Conservation (phyloP, 2,888 invertebrate genomes). For the Alcis repandata region DNA sequence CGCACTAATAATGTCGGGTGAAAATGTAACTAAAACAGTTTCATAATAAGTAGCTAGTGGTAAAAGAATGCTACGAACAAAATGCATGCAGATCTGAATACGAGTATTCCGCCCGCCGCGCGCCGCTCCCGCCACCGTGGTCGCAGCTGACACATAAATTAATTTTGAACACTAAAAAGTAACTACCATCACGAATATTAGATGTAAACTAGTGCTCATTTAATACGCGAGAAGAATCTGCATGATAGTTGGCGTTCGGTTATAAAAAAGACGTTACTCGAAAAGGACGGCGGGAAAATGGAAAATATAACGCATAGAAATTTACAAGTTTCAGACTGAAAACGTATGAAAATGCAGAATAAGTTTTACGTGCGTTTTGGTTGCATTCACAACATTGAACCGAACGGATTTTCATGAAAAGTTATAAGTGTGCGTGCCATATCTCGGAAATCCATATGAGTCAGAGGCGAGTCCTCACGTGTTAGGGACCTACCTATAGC, state of each 20-base stretch:
- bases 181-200: constrained; percentile 20
- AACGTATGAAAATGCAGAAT: background rate
- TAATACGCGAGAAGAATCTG: background rate
- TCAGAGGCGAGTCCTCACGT: constrained; percentile 71
- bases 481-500: constrained; percentile 74
- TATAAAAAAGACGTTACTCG: background rate
- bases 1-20: no score
- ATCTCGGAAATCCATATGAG: constrained; percentile 67
- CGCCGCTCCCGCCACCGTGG: constrained; percentile 36
- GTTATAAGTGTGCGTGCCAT: constrained; percentile 47
- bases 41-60: background rate
- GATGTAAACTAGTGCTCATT: constrained; percentile 6
- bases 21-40: background rate
- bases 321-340: background rate
- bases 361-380: constrained; percentile 6
- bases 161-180: constrained; percentile 35
- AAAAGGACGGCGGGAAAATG: constrained; percentile 21
- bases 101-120: constrained; percentile 34
- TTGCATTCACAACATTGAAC: constrained; percentile 18
- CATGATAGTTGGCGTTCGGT: background rate
- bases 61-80: constrained; percentile 8
- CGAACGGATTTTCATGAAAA: constrained; percentile 39
- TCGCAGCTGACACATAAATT: constrained; percentile 40
- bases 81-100: constrained; percentile 36
- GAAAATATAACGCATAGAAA: constrained; percentile 14